A percentile compares a stretch with the other conserved stretches of the same genome.
Conservation (phyloP, 2,888 invertebrate genomes). For the Empis livida region DNA sequence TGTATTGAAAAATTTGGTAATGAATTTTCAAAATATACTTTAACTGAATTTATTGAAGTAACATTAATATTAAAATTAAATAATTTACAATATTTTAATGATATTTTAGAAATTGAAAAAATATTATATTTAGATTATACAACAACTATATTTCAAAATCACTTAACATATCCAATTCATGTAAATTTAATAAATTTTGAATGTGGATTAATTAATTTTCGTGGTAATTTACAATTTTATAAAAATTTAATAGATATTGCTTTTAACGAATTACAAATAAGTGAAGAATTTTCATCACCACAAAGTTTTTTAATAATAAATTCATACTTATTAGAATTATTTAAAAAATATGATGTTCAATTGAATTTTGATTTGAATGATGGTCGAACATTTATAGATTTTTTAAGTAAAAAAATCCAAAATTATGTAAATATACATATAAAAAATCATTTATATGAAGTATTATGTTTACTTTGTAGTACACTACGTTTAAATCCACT, state of each 20-base stretch:
- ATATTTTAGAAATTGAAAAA: slow-evolving; percentile 22
- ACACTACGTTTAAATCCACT: slow-evolving; percentile 28
- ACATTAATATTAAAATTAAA: slow-evolving; percentile 17
- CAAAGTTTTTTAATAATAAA: slow-evolving; percentile 13
- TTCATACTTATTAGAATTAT: slow-evolving; percentile 21
- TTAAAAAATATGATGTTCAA: slow-evolving; percentile 25
- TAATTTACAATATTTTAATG: slow-evolving; percentile 20
- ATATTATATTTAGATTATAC: slow-evolving; percentile 13
- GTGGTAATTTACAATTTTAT: slow-evolving; percentile 10
- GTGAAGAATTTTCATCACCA: slow-evolving; percentile 5
- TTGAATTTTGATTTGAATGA: slow-evolving; percentile 15
- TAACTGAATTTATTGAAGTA: slow-evolving; percentile 20
- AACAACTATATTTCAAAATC: slow-evolving; percentile 4
- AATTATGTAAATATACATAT: slow-evolving; percentile 11
- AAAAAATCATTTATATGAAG: slow-evolving; percentile 16
- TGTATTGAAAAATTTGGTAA: slow-evolving; percentile 10
- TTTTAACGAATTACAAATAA: slow-evolving; percentile 7
- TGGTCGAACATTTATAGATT: slow-evolving; percentile 8
- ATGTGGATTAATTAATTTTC: slow-evolving; percentile 20
- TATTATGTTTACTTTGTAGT: slow-evolving; percentile 24
- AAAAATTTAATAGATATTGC: slow-evolving; percentile 8
- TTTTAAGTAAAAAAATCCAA: slow-evolving; percentile 15
- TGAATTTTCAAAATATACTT: slow-evolving; percentile 13
- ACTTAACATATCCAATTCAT: slow-evolving; percentile 17
- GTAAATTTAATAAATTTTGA: slow-evolving; percentile 22